A percentile compares a stretch with the other conserved stretches of the same genome.
Conservation (phyloP, 2,888 invertebrate genomes). For the Notocelia uddmanniana region DNA sequence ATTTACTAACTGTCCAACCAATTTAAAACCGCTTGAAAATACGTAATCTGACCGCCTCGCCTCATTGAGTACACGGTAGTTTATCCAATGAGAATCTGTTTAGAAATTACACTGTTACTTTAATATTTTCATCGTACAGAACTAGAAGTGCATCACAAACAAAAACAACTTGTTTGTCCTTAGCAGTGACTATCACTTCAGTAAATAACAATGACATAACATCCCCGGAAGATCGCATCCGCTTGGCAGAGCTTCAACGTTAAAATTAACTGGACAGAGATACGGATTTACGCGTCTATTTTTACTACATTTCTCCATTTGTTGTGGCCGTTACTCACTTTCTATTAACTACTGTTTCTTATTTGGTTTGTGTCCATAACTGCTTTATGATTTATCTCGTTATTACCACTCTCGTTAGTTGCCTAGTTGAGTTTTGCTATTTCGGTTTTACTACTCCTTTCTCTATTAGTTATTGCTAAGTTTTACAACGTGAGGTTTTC, state of each 20-base stretch:
- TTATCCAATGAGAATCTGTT: background rate
- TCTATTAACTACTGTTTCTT: slow-evolving; percentile 41
- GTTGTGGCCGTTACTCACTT: slow-evolving; percentile 51
- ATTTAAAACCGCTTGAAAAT: slow-evolving; percentile 14
- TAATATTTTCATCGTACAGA: background rate
- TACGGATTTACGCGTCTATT: slow-evolving; percentile 63
- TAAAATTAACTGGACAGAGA: slow-evolving; percentile 63
- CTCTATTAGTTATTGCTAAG: background rate
- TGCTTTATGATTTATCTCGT: slow-evolving; percentile 26
- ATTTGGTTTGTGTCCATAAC: slow-evolving; percentile 26
- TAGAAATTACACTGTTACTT: background rate
- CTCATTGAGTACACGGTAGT: background rate
- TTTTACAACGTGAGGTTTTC: background rate
- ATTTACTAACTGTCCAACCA: slow-evolving; percentile 14
- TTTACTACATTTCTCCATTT: slow-evolving; percentile 55
- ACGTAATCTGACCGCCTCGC: background rate
- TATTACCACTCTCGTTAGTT: slow-evolving; percentile 1
- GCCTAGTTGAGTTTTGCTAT: background rate
- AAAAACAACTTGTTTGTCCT: slow-evolving; percentile 33
- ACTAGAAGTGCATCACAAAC: slow-evolving; percentile 4
- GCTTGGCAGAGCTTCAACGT: slow-evolving; percentile 74
- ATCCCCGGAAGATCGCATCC: slow-evolving; percentile 79
- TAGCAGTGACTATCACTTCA: slow-evolving; percentile 40
- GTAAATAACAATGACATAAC: slow-evolving; percentile 69
- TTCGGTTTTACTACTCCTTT: background rate